Percentiles rank a stretch among this genome's conserved stretches.
These are phyloP conservation scores for Gonocerus acuteangulatus DNA, from an alignment of 2,888 invertebrate genomes.

Conservation along the genomic window DNA sequence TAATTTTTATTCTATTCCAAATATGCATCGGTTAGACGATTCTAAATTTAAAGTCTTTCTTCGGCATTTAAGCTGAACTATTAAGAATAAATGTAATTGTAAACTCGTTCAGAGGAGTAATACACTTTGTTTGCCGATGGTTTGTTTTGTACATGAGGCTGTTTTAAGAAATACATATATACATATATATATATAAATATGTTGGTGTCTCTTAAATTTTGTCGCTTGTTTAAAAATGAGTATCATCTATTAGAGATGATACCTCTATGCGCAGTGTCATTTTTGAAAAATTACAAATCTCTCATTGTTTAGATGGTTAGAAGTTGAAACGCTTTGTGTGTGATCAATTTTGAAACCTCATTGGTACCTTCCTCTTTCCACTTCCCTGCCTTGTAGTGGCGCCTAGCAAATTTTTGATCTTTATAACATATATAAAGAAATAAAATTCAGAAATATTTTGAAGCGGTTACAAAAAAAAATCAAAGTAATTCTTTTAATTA, in stretches of 20 bases:
- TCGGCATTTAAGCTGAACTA: neutral
- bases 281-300: constrained; percentile 30
- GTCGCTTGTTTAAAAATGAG: constrained; percentile 25
- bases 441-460: neutral
- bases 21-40: neutral
- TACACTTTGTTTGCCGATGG: constrained; percentile 17
- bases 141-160: constrained; percentile 20
- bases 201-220: constrained; percentile 29
- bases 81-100: neutral
- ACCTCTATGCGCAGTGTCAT: constrained; percentile 31
- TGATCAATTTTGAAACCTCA: constrained; percentile 30
- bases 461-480: neutral
- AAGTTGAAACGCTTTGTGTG: constrained; percentile 34
- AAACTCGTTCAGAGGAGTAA: neutral
- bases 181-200: constrained; percentile 16
- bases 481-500: neutral
- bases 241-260: constrained; percentile 29
- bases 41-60: neutral
- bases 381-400: constrained; percentile 20
- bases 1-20: neutral
- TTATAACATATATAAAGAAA: constrained; percentile 15
- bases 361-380: constrained; percentile 16
- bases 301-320: constrained; percentile 38
- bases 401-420: constrained; percentile 24
- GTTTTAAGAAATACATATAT: constrained; percentile 8